Evolutionary conservation across 1,140 invertebrate genomes (phyloP).

Genomic region (Danaus melanippus): DNA sequence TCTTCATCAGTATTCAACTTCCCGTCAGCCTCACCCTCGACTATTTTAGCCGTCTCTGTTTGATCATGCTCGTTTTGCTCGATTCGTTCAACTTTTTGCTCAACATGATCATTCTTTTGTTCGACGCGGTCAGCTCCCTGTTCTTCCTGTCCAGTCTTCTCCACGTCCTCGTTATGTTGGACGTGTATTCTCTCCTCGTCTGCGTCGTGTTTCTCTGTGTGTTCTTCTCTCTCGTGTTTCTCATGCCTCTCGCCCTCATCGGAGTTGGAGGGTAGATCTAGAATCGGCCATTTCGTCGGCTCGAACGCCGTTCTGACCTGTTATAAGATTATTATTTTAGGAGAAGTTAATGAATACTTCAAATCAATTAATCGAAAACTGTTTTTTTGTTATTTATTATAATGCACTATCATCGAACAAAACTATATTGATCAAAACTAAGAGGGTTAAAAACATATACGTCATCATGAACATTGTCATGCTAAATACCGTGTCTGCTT

Average conservation of each 20-base stretch:
- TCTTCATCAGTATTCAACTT: slow-evolving; percentile 1
- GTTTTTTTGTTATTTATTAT: too few species aligned
- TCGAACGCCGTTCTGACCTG: slow-evolving; percentile 85
- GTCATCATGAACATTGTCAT: too few species aligned
- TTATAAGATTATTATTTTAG: slow-evolving; percentile 6
- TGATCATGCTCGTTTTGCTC: not conserved
- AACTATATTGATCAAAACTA: too few species aligned
- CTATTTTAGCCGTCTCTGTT: not conserved
- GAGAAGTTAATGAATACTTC: not conserved
- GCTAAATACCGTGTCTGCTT: too few species aligned
- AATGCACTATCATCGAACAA: too few species aligned
- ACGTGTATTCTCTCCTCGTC: not conserved
- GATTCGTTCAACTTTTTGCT: slow-evolving; percentile 5
- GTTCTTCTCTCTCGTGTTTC: slow-evolving; percentile 8
- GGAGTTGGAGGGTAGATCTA: slow-evolving; percentile 74
- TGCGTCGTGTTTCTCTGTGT: slow-evolving; percentile 21
- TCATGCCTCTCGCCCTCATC: slow-evolving; percentile 23
- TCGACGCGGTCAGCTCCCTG: slow-evolving; percentile 6
- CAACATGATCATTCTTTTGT: slow-evolving; percentile 1
- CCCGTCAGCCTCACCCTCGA: too few species aligned
- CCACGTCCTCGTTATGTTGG: too few species aligned
- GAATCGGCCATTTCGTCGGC: slow-evolving; percentile 90
- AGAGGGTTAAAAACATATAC: too few species aligned
- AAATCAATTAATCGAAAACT: too few species aligned
- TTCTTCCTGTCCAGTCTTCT: slow-evolving; percentile 20